phyloP scores from a whole-genome alignment of 2,888 invertebrate genomes.

The Melangyna quadrimaculata region DNA sequence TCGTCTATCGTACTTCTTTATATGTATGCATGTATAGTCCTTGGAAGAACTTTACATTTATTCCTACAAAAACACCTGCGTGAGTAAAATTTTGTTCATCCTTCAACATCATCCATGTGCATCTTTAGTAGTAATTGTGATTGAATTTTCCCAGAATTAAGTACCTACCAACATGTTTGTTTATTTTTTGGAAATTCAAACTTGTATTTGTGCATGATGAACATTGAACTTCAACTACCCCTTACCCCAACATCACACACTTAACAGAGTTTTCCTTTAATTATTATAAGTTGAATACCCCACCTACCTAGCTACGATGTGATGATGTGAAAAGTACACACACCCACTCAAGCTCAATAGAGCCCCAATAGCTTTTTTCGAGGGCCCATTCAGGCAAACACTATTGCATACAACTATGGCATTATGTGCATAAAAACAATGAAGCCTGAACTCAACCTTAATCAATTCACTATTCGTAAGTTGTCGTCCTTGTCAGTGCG shows the following conservation, averaged over 20 bases:
- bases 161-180: slow-evolving; percentile 20
- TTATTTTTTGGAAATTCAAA: slow-evolving; percentile 50
- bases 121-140: no score
- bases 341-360: slow-evolving; percentile 50
- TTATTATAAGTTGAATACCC: slow-evolving; percentile 47
- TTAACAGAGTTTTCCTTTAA: slow-evolving; percentile 44
- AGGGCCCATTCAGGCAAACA: slow-evolving; percentile 52
- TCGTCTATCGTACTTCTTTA: background rate
- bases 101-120: background rate
- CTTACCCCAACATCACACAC: slow-evolving; percentile 39
- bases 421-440: slow-evolving; percentile 61
- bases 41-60: background rate
- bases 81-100: background rate
- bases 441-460: slow-evolving; percentile 46
- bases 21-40: no score
- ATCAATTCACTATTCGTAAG: slow-evolving; percentile 28
- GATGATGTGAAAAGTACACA: slow-evolving; percentile 28
- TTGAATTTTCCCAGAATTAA: background rate
- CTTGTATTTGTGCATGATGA: slow-evolving; percentile 13
- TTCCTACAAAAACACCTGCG: background rate
- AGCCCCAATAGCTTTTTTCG: slow-evolving; percentile 46
- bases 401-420: slow-evolving; percentile 64
- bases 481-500: background rate
- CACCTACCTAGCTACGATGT: no score
- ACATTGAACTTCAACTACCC: background rate